phyloP scores from a whole-genome alignment of 2,797 vertebrate species.

The Sebastes diploproa region DNA sequence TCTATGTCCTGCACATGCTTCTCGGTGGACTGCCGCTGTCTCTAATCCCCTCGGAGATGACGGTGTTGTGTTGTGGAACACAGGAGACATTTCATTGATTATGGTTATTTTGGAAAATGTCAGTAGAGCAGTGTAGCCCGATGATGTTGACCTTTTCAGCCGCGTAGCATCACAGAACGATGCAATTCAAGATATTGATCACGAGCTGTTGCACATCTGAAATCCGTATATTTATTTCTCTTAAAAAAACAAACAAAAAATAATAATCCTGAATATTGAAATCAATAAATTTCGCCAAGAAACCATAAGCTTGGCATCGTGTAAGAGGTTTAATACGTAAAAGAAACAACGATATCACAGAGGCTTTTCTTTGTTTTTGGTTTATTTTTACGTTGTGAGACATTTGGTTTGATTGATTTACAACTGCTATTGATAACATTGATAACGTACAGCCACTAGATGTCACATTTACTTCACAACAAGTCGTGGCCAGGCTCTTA shows the following conservation, averaged over 20 bases:
- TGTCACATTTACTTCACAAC: too few species aligned
- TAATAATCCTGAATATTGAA: not conserved
- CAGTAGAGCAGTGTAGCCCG: conserved; percentile 57
- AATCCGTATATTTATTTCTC: conserved; percentile 5
- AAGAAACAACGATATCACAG: not conserved
- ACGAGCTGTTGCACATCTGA: conserved; percentile 42
- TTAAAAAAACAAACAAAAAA: not conserved
- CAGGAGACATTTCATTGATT: conserved; percentile 72
- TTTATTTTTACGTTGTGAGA: too few species aligned
- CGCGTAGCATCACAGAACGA: conserved; percentile 41
- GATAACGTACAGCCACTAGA: too few species aligned
- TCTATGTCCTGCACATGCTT: conserved; percentile 26
- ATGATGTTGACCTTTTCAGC: conserved; percentile 73
- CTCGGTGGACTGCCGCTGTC: conserved; percentile 54
- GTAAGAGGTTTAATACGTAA: not conserved
- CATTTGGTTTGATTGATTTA: too few species aligned
- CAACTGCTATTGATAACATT: too few species aligned
- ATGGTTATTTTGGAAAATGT: conserved; percentile 78
- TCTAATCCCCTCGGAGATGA: conserved; percentile 36
- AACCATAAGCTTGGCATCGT: not conserved
- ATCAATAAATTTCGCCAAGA: not conserved
- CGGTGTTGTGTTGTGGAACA: conserved; percentile 46
- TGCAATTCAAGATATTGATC: conserved; percentile 50
- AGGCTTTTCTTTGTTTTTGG: too few species aligned
- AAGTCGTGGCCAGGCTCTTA: too few species aligned